These are phyloP conservation scores for Siniperca undulata DNA, from an alignment of 2,797 vertebrate genomes.

Conservation along the genomic window DNA sequence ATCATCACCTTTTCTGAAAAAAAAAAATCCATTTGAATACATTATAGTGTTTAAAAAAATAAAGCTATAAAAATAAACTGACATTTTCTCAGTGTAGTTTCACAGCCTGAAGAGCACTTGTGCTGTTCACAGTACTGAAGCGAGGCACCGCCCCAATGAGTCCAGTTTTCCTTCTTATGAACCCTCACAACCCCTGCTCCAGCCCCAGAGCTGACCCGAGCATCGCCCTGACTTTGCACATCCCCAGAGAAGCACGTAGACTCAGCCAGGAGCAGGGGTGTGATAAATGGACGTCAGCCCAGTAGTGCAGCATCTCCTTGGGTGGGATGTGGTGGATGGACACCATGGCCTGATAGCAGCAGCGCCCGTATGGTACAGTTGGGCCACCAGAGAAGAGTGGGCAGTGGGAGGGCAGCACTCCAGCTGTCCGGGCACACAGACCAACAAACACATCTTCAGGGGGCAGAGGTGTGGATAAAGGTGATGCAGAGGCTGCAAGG, in stretches of 20 bases:
- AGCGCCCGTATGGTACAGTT: conserved; percentile 83
- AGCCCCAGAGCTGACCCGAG: conserved; percentile 73
- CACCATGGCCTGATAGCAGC: conserved; percentile 91
- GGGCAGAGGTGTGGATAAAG: conserved; percentile 78
- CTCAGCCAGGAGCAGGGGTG: conserved; percentile 86
- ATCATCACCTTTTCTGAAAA: conserved; percentile 35
- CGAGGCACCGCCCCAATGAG: conserved; percentile 44
- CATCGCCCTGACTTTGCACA: conserved; percentile 86
- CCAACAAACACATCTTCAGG: conserved; percentile 92
- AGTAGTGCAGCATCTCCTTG: conserved; percentile 85
- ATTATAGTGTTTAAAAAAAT: conserved; percentile 63
- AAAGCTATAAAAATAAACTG: conserved; percentile 70
- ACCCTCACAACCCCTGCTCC: conserved; percentile 59
- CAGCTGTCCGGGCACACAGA: conserved; percentile 84
- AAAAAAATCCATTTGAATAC: conserved; percentile 34
- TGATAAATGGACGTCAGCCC: conserved; percentile 75
- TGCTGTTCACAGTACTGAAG: conserved; percentile 70
- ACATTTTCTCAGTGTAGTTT: conserved; percentile 53
- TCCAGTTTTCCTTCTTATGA: background rate
- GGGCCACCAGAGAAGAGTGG: conserved; percentile 88
- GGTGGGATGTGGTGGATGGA: conserved; percentile 87
- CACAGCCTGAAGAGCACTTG: conserved; percentile 66
- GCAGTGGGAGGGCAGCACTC: conserved; percentile 88
- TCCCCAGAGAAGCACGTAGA: conserved; percentile 79
- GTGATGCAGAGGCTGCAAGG: conserved; percentile 76